Evolutionary conservation across 2,888 invertebrate genomes (phyloP).

Genomic region (Pristionchus japonicus): DNA sequence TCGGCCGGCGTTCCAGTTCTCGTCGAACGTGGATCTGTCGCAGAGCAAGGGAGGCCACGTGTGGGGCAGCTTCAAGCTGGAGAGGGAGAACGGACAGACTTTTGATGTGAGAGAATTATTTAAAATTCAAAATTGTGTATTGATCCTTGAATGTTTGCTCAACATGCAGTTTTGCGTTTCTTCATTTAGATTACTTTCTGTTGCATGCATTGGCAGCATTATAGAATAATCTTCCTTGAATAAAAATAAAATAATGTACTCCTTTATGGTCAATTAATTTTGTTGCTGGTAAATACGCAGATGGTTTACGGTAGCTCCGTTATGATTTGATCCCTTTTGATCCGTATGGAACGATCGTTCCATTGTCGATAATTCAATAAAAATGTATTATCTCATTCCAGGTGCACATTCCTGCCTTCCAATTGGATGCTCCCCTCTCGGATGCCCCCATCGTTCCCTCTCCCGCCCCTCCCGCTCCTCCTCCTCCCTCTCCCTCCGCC

Average conservation of each 20-base stretch:
- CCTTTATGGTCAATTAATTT: too few relatives aligned
- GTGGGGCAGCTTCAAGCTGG: constrained; percentile 99
- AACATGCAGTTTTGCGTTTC: too few relatives aligned
- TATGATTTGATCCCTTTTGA: background rate
- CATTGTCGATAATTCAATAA: background rate
- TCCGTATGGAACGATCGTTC: background rate
- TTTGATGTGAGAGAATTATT: constrained; percentile 86
- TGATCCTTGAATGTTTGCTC: too few relatives aligned
- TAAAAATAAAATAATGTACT: too few relatives aligned
- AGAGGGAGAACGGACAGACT: constrained; percentile 94
- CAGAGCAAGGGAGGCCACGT: constrained; percentile 87
- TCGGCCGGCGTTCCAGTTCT: constrained; percentile 67
- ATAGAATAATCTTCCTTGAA: too few relatives aligned
- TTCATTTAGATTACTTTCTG: too few relatives aligned
- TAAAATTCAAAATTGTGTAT: too few relatives aligned
- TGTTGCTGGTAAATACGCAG: too few relatives aligned
- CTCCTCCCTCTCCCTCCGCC: background rate
- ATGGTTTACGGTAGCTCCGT: background rate
- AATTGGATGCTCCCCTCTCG: constrained; percentile 42
- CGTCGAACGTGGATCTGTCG: constrained; percentile 64
- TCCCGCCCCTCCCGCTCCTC: background rate
- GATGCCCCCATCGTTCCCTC: constrained; percentile 47
- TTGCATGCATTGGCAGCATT: background rate
- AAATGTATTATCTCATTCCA: background rate
- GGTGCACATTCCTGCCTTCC: constrained; percentile 32